Evolutionary conservation across 1,140 invertebrate genomes (phyloP), one percentile per base, ranked within the genome.

Genomic region (Melipona quadrifasciata): DNA sequence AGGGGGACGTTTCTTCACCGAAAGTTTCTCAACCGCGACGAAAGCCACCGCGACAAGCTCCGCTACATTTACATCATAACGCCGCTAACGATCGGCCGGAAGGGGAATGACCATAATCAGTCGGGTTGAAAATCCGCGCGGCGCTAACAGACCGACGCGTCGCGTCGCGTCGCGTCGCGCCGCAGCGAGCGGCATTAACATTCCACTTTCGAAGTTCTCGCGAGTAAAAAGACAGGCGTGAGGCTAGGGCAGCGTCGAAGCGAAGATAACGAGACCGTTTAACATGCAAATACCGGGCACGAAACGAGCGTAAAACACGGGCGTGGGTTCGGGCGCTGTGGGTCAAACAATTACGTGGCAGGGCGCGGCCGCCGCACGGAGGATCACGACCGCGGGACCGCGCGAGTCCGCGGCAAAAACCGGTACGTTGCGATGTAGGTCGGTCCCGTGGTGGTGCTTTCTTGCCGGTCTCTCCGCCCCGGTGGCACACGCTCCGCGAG

Each of bases 231-330:
- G 80, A 47, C 70, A 51, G 74, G 12, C 61, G 64, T 61, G n/a
- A 57, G 24, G 5, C 11, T 47, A 47, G 19, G 31, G 27, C 27
- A 65, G 72, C 82, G 76, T 80, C 82, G 82, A 84, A 79, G 75
- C 57, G 68, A 84, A 72, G 82, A 84, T 84, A 84, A 84, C 82
- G 82, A 84, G 76, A 72, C 65, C 76, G 82, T 84, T 84, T 79
- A 84, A 84, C 82, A 72, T 80, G 82, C 76, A 80, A 84, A 84
- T 84, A 84, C 65, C 16, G n/a, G 39, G 31, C 31, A 80, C 67
- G 58, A 61, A 84, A 80, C 70, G 58, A 2, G 19, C 31, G 61
- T 70, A 73, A 74, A 84, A 74, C 77, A 80, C 19, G 27, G 17
- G 21, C 61, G 70, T 31, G 31, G 72, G 39, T 47, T 27, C 17